phyloP scores from a whole-genome alignment of 2,797 vertebrate genomes.

The Manis crassicaudata region DNA sequence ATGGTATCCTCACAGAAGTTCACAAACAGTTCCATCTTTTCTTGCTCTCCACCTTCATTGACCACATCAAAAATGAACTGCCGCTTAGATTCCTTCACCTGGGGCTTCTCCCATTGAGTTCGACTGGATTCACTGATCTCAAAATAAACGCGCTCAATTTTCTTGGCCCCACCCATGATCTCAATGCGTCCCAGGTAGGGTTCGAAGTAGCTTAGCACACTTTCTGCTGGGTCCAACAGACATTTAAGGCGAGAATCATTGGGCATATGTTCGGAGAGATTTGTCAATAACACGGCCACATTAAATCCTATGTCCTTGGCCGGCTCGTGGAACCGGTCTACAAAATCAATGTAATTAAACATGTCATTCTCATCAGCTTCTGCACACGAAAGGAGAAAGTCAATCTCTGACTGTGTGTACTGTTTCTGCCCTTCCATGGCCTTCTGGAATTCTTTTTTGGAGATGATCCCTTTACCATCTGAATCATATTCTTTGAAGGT shows the following conservation, averaged over 20 bases:
- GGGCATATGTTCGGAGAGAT: slow-evolving; percentile 99
- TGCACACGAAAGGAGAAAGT: slow-evolving; percentile 96
- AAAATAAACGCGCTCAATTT: slow-evolving; percentile 98
- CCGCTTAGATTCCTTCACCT: slow-evolving; percentile 98
- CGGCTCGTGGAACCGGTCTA: slow-evolving; percentile 96
- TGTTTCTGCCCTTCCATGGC: slow-evolving; percentile 99
- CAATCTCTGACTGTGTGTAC: slow-evolving; percentile 96
- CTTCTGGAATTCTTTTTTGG: slow-evolving; percentile 99
- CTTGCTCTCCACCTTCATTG: slow-evolving; percentile 98
- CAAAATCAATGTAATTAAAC: slow-evolving; percentile 98
- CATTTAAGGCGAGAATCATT: slow-evolving; percentile 94
- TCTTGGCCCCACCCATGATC: slow-evolving; percentile 98
- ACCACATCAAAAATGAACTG: slow-evolving; percentile 99
- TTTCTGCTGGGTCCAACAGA: slow-evolving; percentile 94
- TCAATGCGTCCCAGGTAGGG: slow-evolving; percentile 97
- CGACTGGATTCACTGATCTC: slow-evolving; percentile 98
- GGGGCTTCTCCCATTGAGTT: slow-evolving; percentile 99
- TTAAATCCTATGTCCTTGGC: slow-evolving; percentile 99
- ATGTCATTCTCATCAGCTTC: slow-evolving; percentile 98
- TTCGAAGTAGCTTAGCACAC: slow-evolving; percentile 98
- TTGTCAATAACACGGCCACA: slow-evolving; percentile 96
- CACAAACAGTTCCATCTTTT: slow-evolving; percentile 99
- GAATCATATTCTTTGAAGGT: slow-evolving; percentile 96
- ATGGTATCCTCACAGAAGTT: slow-evolving; percentile 99
- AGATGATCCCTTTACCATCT: slow-evolving; percentile 96